Evolutionary conservation across 1,140 invertebrate species (phyloP).

Genomic region (Drosophila elegans): DNA sequence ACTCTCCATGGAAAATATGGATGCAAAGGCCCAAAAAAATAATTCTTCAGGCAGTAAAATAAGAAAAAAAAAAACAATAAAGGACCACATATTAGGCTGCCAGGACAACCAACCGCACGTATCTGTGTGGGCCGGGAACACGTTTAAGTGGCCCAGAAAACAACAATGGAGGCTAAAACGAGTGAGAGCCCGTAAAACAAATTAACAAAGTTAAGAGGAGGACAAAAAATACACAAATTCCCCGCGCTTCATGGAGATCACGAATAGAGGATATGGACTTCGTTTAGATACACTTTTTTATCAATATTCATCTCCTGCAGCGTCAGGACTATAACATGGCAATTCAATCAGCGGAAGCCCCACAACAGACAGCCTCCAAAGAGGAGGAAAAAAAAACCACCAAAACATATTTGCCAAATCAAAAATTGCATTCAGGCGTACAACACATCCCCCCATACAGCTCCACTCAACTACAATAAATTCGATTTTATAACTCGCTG

Average conservation of each 20-base stretch:
- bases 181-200: conserved; percentile 35
- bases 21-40: conserved; percentile 30
- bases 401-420: conserved; percentile 70
- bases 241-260: neutral
- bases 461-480: conserved; percentile 65
- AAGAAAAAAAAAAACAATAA: conserved; percentile 23
- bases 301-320: conserved; percentile 28
- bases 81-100: conserved; percentile 36
- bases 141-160: conserved; percentile 44
- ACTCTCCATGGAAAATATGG: conserved; percentile 27
- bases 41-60: conserved; percentile 57
- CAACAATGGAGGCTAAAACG: conserved; percentile 24
- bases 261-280: neutral
- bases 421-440: conserved; percentile 64
- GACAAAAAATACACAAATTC: conserved; percentile 7
- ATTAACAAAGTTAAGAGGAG: conserved; percentile 32
- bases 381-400: neutral
- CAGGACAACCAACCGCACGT: conserved; percentile 46
- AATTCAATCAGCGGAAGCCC: conserved; percentile 46
- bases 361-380: conserved; percentile 17
- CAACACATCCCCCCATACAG: neutral
- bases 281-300: conserved; percentile 12
- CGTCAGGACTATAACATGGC: conserved; percentile 23
- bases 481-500: conserved; percentile 72
- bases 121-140: conserved; percentile 12